Conservation (phyloP, 2,797 vertebrate genomes). For the Enteromius treurensis region DNA sequence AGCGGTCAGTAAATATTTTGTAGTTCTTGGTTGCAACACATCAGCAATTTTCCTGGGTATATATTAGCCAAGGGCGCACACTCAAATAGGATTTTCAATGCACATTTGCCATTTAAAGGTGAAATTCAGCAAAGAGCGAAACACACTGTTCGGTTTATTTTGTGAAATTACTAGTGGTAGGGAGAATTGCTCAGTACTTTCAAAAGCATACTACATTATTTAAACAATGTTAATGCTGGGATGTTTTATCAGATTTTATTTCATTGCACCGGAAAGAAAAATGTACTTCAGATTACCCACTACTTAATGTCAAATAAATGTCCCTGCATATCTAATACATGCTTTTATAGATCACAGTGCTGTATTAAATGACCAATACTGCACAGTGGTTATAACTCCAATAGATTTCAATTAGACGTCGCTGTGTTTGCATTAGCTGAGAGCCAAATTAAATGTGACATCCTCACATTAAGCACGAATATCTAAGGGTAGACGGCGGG, state of each 20-base stretch:
- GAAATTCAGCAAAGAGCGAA: not conserved
- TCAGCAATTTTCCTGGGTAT: not conserved
- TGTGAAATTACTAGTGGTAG: not conserved
- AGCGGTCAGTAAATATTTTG: not conserved
- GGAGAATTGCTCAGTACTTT: not conserved
- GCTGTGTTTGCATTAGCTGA: conserved; percentile 49
- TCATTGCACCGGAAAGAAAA: conserved; percentile 5
- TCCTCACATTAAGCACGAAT: conserved; percentile 29
- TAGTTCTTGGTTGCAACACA: conserved; percentile 5
- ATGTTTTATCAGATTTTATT: conserved; percentile 28
- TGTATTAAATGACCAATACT: conserved; percentile 47
- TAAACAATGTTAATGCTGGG: not conserved
- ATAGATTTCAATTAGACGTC: conserved; percentile 54
- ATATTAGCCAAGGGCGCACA: conserved; percentile 3
- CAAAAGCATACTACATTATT: conserved; percentile 5
- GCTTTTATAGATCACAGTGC: conserved; percentile 39
- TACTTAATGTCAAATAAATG: conserved; percentile 55
- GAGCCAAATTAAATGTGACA: conserved; percentile 39
- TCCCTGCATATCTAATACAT: conserved; percentile 44
- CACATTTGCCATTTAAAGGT: not conserved
- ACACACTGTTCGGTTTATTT: conserved; percentile 8
- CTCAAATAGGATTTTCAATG: not conserved
- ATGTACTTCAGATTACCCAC: conserved; percentile 26
- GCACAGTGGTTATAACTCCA: conserved; percentile 43
- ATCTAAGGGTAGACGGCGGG: conserved; percentile 18